Percentiles rank a stretch among this genome's conserved stretches.
Evolutionary conservation across 1,140 invertebrate species (phyloP).

Genomic region (Sminthurinus signatus): DNA sequence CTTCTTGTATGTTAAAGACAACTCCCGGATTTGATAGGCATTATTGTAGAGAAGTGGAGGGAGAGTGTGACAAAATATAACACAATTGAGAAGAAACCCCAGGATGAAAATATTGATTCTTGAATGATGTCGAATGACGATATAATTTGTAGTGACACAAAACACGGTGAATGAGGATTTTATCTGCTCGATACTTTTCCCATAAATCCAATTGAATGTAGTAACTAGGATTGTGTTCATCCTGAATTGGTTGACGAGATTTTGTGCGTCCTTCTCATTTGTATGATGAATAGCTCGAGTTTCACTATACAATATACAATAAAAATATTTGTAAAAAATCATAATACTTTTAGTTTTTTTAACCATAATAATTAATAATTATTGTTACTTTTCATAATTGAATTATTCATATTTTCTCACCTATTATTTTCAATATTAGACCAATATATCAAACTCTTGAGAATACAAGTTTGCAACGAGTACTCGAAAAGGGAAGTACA

Average conservation of each 20-base stretch:
- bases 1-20: too few species aligned
- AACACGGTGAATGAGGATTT: constrained; percentile 1
- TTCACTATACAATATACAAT: too few species aligned
- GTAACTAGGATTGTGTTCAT: background rate
- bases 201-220: background rate
- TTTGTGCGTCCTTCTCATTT: too few species aligned
- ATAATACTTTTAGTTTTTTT: too few species aligned
- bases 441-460: background rate
- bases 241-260: background rate
- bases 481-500: background rate
- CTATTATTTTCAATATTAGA: background rate
- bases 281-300: too few species aligned
- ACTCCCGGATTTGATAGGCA: background rate
- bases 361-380: too few species aligned
- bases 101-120: background rate
- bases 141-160: background rate
- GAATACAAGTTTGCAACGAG: background rate
- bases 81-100: background rate
- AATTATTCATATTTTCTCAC: too few species aligned
- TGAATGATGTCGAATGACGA: background rate
- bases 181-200: constrained; percentile 1
- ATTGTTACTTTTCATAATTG: too few species aligned
- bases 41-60: constrained; percentile 10
- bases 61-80: constrained; percentile 1
- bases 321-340: too few species aligned